phyloP scores from a whole-genome alignment of 2,113 vertebrate species.

The Oxygymnocypris stewartii region DNA sequence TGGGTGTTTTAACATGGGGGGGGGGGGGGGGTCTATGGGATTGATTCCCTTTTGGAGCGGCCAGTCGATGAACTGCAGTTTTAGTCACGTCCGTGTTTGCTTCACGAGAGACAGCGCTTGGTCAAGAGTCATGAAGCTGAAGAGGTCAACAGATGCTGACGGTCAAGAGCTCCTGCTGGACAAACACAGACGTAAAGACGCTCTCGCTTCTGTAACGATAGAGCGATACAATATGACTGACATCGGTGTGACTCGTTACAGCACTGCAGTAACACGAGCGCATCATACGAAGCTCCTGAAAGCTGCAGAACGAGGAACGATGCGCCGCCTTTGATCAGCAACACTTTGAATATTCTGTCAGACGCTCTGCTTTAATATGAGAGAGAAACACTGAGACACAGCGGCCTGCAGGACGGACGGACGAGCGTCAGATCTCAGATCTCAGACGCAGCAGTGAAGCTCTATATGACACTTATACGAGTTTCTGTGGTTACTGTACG shows the following conservation, averaged over 20 bases:
- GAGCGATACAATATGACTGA: too few relatives aligned
- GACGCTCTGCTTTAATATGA: constrained; percentile 63
- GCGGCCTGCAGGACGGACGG: not conserved
- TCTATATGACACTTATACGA: not conserved
- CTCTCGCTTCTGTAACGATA: too few relatives aligned
- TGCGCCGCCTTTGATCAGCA: constrained; percentile 72
- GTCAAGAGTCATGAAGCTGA: not conserved
- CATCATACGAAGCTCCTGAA: constrained; percentile 13
- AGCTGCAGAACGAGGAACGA: constrained; percentile 28
- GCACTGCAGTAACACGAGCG: not conserved
- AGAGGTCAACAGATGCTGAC: too few relatives aligned
- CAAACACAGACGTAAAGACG: too few relatives aligned
- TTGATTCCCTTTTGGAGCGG: too few relatives aligned
- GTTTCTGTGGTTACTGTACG: not conserved
- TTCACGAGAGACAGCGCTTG: too few relatives aligned
- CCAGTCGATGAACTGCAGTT: too few relatives aligned
- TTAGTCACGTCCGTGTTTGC: too few relatives aligned
- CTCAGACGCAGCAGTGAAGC: not conserved
- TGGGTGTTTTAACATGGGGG: too few relatives aligned
- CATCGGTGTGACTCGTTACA: not conserved
- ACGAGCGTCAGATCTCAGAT: not conserved
- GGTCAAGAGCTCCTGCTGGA: too few relatives aligned
- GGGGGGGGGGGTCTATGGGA: too few relatives aligned
- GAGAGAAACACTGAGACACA: constrained; percentile 42
- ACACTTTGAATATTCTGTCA: constrained; percentile 76